phyloP scores from a whole-genome alignment of 1,140 invertebrate genomes.

The Drosophila albomicans region DNA sequence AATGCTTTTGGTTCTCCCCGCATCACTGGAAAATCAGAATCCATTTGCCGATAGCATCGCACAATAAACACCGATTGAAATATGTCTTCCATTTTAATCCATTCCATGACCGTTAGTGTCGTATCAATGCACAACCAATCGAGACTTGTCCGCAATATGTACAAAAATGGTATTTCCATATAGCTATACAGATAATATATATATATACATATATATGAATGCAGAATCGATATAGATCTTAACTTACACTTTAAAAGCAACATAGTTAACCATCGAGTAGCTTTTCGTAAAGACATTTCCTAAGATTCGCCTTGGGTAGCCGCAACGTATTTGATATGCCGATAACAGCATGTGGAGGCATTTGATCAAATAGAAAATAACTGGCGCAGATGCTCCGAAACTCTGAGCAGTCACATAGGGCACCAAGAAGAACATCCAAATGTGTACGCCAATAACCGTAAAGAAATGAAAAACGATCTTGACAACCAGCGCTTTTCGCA shows the following conservation, averaged over 20 bases:
- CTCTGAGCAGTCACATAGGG: conserved; percentile 95
- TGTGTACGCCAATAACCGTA: conserved; percentile 95
- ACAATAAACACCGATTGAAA: conserved; percentile 97
- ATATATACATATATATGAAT: neutral
- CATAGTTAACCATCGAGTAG: conserved; percentile 95
- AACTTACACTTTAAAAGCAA: conserved; percentile 94
- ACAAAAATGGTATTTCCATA: conserved; percentile 97
- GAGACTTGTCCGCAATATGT: conserved; percentile 97
- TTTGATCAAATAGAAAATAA: conserved; percentile 98
- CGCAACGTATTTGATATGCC: conserved; percentile 97
- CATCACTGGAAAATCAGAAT: conserved; percentile 95
- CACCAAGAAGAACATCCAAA: conserved; percentile 98
- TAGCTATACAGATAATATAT: conserved; percentile 88
- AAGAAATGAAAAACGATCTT: conserved; percentile 97
- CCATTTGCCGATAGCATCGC: conserved; percentile 95
- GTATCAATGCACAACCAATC: conserved; percentile 99
- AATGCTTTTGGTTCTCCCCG: conserved; percentile 92
- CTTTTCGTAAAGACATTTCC: conserved; percentile 98
- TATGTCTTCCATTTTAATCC: conserved; percentile 99
- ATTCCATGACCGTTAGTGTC: conserved; percentile 98
- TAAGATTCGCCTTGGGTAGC: conserved; percentile 96
- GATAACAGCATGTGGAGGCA: conserved; percentile 97
- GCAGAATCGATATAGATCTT: neutral
- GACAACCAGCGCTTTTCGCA: conserved; percentile 95
- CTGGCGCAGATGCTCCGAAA: conserved; percentile 94